Evolutionary conservation across 1,140 invertebrate species (phyloP).

Genomic region (Eupristina koningsbergeri): DNA sequence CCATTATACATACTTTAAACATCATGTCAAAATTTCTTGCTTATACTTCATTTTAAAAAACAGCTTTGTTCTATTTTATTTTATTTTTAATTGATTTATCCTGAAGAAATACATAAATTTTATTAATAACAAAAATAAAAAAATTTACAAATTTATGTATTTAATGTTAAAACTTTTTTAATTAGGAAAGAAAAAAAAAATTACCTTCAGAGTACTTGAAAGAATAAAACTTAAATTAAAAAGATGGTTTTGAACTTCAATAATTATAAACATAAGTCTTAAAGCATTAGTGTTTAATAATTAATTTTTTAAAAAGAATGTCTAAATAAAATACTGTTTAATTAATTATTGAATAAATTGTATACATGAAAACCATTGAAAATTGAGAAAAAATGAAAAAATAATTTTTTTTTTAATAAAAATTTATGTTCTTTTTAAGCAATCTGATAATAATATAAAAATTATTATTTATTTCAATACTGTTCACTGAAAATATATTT

Average conservation of each 20-base stretch:
- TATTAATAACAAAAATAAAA: not conserved
- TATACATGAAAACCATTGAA: too few species aligned
- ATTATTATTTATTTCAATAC: too few species aligned
- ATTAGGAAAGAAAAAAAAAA: not conserved
- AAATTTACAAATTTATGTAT: not conserved
- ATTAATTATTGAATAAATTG: too few species aligned
- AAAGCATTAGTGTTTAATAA: too few species aligned
- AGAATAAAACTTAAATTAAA: not conserved
- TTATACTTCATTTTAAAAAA: constrained; percentile 19
- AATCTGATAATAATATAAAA: too few species aligned
- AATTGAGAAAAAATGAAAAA: too few species aligned
- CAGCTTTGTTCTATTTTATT: not conserved
- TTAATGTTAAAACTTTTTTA: not conserved
- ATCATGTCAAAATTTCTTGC: not conserved
- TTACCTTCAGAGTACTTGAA: not conserved
- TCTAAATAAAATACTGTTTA: too few species aligned
- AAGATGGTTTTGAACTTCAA: too few species aligned
- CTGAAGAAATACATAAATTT: not conserved
- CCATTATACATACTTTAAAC: constrained; percentile 12
- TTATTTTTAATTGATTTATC: not conserved
- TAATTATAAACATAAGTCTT: too few species aligned
- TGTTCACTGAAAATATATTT: not conserved
- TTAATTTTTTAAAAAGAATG: too few species aligned
- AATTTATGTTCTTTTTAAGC: too few species aligned
- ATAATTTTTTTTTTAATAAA: too few species aligned